Conservation (phyloP, 1,140 invertebrate genomes). For the Panonychus citri region DNA sequence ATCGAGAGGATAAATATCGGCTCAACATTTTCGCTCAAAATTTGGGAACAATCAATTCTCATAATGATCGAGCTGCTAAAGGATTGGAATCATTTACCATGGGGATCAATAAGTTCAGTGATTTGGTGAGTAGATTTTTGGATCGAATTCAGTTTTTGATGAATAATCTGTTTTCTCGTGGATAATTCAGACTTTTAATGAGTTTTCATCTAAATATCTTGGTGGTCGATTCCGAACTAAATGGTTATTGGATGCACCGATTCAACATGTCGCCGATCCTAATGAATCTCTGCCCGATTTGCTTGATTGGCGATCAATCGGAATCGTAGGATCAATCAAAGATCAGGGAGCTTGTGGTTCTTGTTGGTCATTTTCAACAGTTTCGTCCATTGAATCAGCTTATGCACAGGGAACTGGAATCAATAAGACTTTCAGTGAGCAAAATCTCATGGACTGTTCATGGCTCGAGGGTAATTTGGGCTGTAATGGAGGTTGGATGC, state of each 20-base stretch:
- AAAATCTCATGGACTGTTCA: conserved; percentile 10
- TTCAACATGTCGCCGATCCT: not conserved
- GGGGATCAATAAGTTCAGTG: not conserved
- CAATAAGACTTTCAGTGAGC: conserved; percentile 43
- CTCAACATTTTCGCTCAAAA: not conserved
- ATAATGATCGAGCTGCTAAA: not conserved
- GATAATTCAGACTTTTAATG: not conserved
- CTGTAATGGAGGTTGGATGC: conserved; percentile 10
- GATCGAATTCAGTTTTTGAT: not conserved
- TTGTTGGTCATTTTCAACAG: conserved; percentile 11
- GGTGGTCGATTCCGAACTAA: not conserved
- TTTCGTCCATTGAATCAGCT: conserved; percentile 34
- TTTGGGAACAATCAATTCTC: not conserved
- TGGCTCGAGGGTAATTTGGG: conserved; percentile 10
- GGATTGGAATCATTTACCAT: not conserved
- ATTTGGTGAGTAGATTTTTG: not conserved
- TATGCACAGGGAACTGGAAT: conserved; percentile 59
- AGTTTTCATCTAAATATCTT: not conserved
- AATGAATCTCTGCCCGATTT: conserved; percentile 3
- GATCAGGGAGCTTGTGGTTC: conserved; percentile 19
- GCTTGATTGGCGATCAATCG: conserved; percentile 24
- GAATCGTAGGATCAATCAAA: conserved; percentile 25
- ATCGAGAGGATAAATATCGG: not conserved
- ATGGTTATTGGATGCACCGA: not conserved
- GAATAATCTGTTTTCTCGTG: not conserved